These are phyloP conservation scores for Chrysopilus asiliformis DNA, from an alignment of 2,888 invertebrate genomes.

Conservation along the genomic window DNA sequence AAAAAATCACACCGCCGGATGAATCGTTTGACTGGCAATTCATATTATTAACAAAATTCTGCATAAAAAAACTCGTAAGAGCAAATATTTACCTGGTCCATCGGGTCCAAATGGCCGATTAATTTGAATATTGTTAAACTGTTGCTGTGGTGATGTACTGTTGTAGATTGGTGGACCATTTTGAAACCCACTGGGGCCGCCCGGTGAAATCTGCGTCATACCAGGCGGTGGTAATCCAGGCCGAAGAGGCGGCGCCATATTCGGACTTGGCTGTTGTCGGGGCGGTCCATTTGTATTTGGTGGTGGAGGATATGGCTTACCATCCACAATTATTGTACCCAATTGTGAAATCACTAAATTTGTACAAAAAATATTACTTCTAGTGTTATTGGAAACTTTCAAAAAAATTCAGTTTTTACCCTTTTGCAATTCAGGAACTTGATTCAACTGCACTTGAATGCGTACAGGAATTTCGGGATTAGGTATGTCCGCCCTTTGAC, in stretches of 20 bases:
- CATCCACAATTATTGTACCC: slow-evolving; percentile 73
- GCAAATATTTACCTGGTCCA: slow-evolving; percentile 27
- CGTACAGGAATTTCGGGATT: slow-evolving; percentile 81
- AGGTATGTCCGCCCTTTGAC: slow-evolving; percentile 72
- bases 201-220: slow-evolving; percentile 30
- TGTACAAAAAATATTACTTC: slow-evolving; percentile 24
- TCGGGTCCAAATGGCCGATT: slow-evolving; percentile 31
- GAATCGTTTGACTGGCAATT: background rate
- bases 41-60: background rate
- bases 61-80: background rate
- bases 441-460: slow-evolving; percentile 65
- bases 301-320: slow-evolving; percentile 54
- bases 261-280: slow-evolving; percentile 34
- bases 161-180: slow-evolving; percentile 34
- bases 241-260: slow-evolving; percentile 33
- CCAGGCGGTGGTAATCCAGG: slow-evolving; percentile 30
- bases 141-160: slow-evolving; percentile 28
- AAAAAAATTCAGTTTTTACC: slow-evolving; percentile 38
- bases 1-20: background rate
- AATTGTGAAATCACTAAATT: slow-evolving; percentile 65
- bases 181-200: slow-evolving; percentile 22
- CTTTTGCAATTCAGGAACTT: slow-evolving; percentile 66
- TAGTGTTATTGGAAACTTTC: background rate
- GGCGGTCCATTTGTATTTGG: slow-evolving; percentile 34
- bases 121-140: slow-evolving; percentile 33